Conservation (phyloP, 2,113 vertebrate genomes). For the Muntiacus muntjak region DNA sequence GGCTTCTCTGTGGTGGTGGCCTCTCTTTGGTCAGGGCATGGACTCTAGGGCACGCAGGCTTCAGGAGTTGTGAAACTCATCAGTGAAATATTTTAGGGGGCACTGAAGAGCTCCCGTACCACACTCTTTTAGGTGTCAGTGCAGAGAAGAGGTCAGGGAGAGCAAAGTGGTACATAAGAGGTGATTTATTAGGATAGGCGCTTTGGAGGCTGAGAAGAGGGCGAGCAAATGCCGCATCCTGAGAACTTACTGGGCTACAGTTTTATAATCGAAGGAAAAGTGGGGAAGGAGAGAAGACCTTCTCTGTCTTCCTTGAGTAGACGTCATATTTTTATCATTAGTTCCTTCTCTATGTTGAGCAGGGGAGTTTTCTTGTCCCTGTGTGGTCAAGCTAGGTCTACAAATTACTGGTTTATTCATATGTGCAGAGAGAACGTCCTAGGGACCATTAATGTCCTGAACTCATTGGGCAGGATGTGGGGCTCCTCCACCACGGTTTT, state of each 20-base stretch:
- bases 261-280: neutral
- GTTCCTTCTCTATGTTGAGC: neutral
- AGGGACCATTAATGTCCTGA: neutral
- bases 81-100: neutral
- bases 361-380: neutral
- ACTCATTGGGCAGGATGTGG: neutral
- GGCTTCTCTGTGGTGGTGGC: neutral
- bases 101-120: neutral
- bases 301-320: neutral
- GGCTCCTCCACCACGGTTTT: neutral
- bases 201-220: neutral
- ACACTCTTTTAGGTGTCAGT: neutral
- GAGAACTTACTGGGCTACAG: neutral
- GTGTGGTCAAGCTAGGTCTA: neutral
- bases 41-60: neutral
- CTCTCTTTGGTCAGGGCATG: neutral
- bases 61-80: neutral
- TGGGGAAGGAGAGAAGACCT: neutral
- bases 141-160: neutral
- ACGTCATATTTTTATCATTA: neutral
- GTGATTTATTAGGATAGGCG: neutral
- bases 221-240: rapidly evolving
- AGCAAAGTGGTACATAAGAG: neutral
- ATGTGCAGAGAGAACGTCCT: neutral
- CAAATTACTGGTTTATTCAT: neutral